Percentiles rank a stretch among this genome's conserved stretches.
phyloP scores from a whole-genome alignment of 1,140 invertebrate genomes.

The Ylistrum balloti region DNA sequence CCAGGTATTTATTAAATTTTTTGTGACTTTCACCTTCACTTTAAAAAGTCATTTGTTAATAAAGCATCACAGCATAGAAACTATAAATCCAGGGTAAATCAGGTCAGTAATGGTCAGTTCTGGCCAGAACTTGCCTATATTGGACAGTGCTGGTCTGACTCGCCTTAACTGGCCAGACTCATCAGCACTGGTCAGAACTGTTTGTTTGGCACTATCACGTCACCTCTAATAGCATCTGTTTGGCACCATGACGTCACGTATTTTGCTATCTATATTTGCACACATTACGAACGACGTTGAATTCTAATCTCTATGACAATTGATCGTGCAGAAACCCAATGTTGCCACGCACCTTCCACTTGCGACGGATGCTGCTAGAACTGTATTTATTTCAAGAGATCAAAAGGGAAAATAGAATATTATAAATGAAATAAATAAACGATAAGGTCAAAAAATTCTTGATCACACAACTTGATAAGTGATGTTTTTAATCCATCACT shows the following conservation, averaged over 20 bases:
- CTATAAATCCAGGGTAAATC: background rate
- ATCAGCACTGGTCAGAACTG: background rate
- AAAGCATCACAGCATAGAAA: background rate
- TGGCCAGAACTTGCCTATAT: no score
- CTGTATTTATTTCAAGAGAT: background rate
- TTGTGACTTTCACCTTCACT: background rate
- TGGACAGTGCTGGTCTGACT: no score
- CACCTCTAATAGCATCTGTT: background rate
- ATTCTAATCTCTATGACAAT: background rate
- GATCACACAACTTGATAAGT: background rate
- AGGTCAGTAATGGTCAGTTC: no score
- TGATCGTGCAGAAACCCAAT: background rate
- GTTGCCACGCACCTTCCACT: background rate
- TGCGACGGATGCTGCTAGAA: background rate
- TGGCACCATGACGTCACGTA: background rate
- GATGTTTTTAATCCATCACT: background rate
- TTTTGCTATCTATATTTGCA: no score
- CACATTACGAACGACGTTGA: background rate
- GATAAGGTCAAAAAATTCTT: background rate
- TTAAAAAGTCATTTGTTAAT: constrained; percentile 5
- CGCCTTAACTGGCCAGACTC: no score
- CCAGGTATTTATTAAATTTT: background rate
- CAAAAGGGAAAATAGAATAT: background rate
- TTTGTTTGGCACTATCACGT: constrained; percentile 15
- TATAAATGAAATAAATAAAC: background rate